These are phyloP conservation scores for Oreochromis mossambicus DNA, from an alignment of 2,797 vertebrate species.

Conservation along the genomic window DNA sequence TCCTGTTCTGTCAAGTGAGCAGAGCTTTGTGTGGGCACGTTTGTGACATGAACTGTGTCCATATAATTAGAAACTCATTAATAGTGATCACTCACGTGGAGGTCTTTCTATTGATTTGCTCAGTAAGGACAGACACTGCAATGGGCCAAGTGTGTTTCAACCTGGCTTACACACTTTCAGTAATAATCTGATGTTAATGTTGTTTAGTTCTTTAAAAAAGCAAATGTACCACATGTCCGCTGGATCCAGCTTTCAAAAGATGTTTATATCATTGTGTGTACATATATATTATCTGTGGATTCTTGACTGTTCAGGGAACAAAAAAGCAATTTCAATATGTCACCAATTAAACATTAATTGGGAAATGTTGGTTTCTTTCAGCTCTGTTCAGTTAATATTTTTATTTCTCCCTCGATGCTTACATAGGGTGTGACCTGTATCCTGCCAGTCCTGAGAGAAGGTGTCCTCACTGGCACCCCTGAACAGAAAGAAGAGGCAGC, in stretches of 20 bases:
- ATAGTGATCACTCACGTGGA: not conserved
- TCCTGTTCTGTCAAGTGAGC: not conserved
- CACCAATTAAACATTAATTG: not conserved
- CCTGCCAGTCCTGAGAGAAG: constrained; percentile 92
- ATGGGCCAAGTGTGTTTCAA: not conserved
- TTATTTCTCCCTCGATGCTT: not conserved
- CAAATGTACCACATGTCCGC: not conserved
- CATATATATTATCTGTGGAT: not conserved
- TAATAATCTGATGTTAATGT: not conserved
- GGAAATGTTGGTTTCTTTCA: not conserved
- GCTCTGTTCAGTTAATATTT: not conserved
- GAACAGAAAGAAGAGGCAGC: constrained; percentile 99
- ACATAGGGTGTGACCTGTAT: constrained; percentile 94
- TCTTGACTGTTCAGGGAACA: not conserved
- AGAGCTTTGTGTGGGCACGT: not conserved
- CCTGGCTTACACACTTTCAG: not conserved
- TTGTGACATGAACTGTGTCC: not conserved
- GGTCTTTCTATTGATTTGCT: not conserved
- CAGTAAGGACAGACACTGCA: not conserved
- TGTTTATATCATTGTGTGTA: not conserved
- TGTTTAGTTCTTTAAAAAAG: not conserved
- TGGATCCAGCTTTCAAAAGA: not conserved
- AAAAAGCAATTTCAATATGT: not conserved
- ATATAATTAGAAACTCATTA: not conserved
- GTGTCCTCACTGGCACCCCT: constrained; percentile 91